Evolutionary conservation across 2,888 invertebrate genomes (phyloP), one percentile per base, ranked within the genome.

Genomic region (Archips xylosteana): DNA sequence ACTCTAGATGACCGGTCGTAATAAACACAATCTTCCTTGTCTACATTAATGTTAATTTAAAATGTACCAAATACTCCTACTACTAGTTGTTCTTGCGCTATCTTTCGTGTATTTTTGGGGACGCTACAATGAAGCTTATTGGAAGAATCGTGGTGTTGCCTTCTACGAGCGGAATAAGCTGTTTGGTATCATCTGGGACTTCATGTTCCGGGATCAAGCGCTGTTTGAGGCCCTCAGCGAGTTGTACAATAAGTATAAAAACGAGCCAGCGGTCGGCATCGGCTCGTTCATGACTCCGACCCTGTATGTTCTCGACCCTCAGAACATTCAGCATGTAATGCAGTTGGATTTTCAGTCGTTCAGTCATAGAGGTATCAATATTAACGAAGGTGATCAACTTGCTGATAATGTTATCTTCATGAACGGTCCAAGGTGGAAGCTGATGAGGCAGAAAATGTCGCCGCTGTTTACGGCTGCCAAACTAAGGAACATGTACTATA

Each of bases 401-500:
- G 80, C 85, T 0, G 83, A 89, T 62, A 90, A 87, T 61, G 75
- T 89, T 2, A 76, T 89, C 3, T 78, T 89, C 45, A 78, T 85
- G 71, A 74, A 85, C n/a, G 83, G 90, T 3, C 83, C 83, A 9
- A 82, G 85, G 75, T 93, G 92, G 94, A 88, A 89, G 71, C 77
- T 87, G 9, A 80, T 91, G 12, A 80, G 92, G 13, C 89, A 90
- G 47, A 90, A 85, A 69, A 77, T 94, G 75, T 85, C 88, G 0
- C 89, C 92, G 0, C 79, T 89, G 0, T 92, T 93, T 74, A 90
- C 91, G 0, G 80, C 84, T 0, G 78, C 82, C 0, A 92, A 92
- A 76, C 78, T 92, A 15, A 89, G 84, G 70, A 90, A 87, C 45
- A 89, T 93, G 89, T 91, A 85, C 75, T 86, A 85, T 63, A 87